These are phyloP conservation scores for Daboia siamensis DNA, from an alignment of 2,113 vertebrate species.

Conservation along the genomic window DNA sequence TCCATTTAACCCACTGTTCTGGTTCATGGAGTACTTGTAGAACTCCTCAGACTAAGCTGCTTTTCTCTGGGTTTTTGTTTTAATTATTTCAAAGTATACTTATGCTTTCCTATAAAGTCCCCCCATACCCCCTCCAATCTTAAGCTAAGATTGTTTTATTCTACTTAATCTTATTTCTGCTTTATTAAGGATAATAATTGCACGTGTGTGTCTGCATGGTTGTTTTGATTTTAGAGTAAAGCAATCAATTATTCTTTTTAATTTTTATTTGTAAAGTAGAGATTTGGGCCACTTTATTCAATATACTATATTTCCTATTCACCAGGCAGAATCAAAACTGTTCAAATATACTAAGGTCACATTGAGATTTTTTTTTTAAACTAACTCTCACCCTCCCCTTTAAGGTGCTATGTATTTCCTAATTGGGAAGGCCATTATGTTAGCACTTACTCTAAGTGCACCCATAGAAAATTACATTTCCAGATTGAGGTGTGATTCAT, in stretches of 20 bases:
- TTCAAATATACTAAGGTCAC: neutral
- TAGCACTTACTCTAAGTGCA: constrained; percentile 23
- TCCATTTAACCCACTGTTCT: constrained; percentile 82
- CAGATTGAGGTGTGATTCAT: constrained; percentile 19
- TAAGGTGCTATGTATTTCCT: neutral
- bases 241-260: neutral
- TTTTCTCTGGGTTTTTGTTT: neutral
- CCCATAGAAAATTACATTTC: constrained; percentile 18
- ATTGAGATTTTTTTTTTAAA: neutral
- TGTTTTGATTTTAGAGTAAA: neutral
- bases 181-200: constrained; percentile 8
- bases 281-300: neutral
- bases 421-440: neutral
- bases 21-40: constrained; percentile 74
- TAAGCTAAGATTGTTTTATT: neutral
- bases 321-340: neutral
- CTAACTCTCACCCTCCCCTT: neutral
- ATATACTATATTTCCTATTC: neutral
- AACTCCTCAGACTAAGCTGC: constrained; percentile 68
- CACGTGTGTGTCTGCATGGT: neutral
- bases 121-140: fast-evolving
- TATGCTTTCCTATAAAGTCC: neutral
- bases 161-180: neutral
- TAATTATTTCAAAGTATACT: neutral
- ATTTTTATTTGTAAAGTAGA: neutral